These are phyloP conservation scores for Eledona agricola DNA, from an alignment of 2,888 invertebrate genomes.

Conservation along the genomic window DNA sequence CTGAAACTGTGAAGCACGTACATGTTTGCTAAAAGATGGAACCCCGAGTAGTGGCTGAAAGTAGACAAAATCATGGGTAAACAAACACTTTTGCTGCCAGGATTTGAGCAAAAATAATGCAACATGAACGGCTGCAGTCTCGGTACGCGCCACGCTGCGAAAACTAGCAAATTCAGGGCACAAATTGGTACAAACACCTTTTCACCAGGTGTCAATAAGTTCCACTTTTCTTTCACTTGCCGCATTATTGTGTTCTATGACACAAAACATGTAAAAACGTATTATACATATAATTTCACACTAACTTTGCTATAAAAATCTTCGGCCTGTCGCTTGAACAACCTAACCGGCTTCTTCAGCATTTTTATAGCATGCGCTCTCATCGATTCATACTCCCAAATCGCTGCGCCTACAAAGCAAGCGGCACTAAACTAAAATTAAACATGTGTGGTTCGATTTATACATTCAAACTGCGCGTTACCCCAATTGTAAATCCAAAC, in stretches of 20 bases:
- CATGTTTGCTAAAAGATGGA: conserved; percentile 95
- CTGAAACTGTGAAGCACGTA: conserved; percentile 91
- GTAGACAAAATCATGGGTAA: conserved; percentile 93
- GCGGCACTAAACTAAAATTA: conserved; percentile 63
- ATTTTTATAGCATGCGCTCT: conserved; percentile 67
- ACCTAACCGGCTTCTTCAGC: conserved; percentile 65
- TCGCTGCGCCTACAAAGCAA: conserved; percentile 78
- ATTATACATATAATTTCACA: conserved; percentile 13
- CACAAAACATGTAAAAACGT: conserved; percentile 10
- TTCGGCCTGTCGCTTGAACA: conserved; percentile 61
- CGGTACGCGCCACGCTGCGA: conserved; percentile 83
- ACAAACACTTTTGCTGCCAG: conserved; percentile 77
- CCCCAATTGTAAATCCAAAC: conserved; percentile 71
- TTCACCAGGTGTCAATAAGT: conserved; percentile 74
- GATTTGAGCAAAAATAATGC: conserved; percentile 86
- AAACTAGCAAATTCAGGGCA: conserved; percentile 80
- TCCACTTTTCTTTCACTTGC: conserved; percentile 74
- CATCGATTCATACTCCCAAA: conserved; percentile 87
- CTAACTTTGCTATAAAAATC: conserved; percentile 43
- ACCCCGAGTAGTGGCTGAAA: conserved; percentile 89
- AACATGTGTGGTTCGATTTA: conserved; percentile 16
- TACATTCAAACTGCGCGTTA: conserved; percentile 57
- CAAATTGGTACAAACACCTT: conserved; percentile 83
- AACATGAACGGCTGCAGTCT: conserved; percentile 77
- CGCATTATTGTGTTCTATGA: conserved; percentile 57